Percentiles rank a stretch among this genome's conserved stretches.
These are phyloP conservation scores for Morone chrysops DNA, from an alignment of 2,113 vertebrate genomes.

Conservation along the genomic window DNA sequence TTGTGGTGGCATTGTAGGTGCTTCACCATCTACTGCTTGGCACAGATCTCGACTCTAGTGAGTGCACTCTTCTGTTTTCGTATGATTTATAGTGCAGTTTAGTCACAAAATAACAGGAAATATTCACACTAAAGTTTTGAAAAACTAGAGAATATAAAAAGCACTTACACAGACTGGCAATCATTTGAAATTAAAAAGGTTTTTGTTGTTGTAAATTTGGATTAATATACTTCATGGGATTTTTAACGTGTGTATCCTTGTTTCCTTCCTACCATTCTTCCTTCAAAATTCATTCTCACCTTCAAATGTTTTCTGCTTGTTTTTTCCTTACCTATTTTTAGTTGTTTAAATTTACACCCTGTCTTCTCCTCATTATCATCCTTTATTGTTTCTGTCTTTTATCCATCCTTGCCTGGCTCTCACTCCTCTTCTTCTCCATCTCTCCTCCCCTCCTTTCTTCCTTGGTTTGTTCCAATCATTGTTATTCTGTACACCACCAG, in stretches of 20 bases:
- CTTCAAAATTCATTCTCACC: not conserved
- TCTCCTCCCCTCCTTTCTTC: not conserved
- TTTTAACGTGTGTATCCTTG: not conserved
- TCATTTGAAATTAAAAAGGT: not conserved
- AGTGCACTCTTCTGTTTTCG: no score
- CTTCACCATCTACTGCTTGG: no score
- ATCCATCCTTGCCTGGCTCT: not conserved
- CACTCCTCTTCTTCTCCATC: no score
- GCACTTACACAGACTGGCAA: not conserved
- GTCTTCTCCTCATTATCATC: not conserved
- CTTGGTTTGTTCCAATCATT: conserved; percentile 11
- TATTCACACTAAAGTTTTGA: not conserved
- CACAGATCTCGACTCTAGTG: no score
- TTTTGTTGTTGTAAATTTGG: not conserved
- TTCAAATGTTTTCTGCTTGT: not conserved
- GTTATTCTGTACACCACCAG: conserved; percentile 59
- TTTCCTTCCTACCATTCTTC: not conserved
- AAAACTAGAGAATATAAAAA: not conserved
- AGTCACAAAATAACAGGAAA: not conserved
- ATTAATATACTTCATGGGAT: not conserved
- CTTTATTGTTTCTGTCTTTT: not conserved
- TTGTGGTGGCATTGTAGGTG: no score
- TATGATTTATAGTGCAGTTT: no score
- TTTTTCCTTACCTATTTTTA: not conserved
- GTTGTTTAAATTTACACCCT: not conserved